Evolutionary conservation across 2,797 vertebrate species (phyloP).

Genomic region (Danionella dracula): DNA sequence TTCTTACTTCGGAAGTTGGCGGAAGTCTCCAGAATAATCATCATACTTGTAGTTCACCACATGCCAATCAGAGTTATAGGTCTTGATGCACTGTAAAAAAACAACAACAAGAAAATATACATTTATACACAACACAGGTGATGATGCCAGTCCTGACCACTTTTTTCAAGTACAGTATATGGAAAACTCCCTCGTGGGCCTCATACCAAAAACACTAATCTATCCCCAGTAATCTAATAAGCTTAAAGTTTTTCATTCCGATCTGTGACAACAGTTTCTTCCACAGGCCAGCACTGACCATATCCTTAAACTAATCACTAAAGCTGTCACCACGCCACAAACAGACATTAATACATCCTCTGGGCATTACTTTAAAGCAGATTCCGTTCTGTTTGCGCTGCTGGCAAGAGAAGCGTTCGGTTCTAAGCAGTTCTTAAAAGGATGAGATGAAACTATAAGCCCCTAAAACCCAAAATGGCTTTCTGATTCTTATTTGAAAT

Average conservation of each 20-base stretch:
- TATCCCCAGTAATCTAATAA: constrained; percentile 13
- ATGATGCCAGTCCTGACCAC: too few species aligned
- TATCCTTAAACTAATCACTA: constrained; percentile 11
- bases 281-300: background rate
- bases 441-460: constrained; percentile 27
- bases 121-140: too few species aligned
- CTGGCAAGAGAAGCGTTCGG: constrained; percentile 15
- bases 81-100: constrained; percentile 85
- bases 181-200: too few species aligned
- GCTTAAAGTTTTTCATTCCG: background rate
- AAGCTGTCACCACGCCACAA: constrained; percentile 22
- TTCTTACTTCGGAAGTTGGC: constrained; percentile 89
- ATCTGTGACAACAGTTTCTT: constrained; percentile 10
- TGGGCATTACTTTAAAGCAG: constrained; percentile 10
- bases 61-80: constrained; percentile 97
- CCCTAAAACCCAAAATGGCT: constrained; percentile 15
- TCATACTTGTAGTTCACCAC: constrained; percentile 94
- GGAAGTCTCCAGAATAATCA: constrained; percentile 95
- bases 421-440: constrained; percentile 30
- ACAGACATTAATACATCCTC: constrained; percentile 8
- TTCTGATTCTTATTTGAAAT: constrained; percentile 14
- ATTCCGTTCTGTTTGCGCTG: constrained; percentile 19
- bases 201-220: constrained; percentile 1
- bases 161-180: too few species aligned
- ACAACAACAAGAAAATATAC: constrained; percentile 20